Base-by-base conservation (phyloP, 2,113 vertebrate species). In the Microtus pennsylvanicus region DNA sequence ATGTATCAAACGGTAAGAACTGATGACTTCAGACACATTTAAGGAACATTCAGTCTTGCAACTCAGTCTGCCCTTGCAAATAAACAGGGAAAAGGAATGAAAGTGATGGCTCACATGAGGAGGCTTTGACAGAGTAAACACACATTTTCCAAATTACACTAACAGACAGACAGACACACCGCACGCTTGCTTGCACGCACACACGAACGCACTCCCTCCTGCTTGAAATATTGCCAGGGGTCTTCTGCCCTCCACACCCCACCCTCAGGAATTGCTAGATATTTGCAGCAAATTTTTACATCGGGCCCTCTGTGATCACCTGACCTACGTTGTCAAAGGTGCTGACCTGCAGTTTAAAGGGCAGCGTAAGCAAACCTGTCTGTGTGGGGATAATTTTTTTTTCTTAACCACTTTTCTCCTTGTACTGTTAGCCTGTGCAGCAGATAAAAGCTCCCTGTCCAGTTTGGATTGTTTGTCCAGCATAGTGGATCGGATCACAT, bases 401-500 rank as follows among this genome's bases (percentile, higher is more conserved):
- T 80, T 38, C 90, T 13, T 4, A 92, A 93, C 94, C 67, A 89
- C 45, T 93, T 95, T 96, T 96, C 65, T 92, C 50, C 42, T 91
- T 92, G 45, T 88, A 7, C 96, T 63, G 42, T 38, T 98, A 99
- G 99, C 98, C 5, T 98, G 97, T 55, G 21, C 97, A 72, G 87
- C 96, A 65, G 99, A 98, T 11, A 99, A 98, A 97, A 93, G 97
- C 33, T 97, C 97, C 16, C 98, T 99, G 30, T 99, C 99, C 97
- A 99, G 99, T 96, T 98, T 99, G 98, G 99, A 99, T 98, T 99
- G 99, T 97, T 98, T 99, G 93, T 99, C 99, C 98, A 99, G 99
- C 98, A 99, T 99, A 93, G 99, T 99, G 98, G 99, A 99, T 97
- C 98, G 99, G 1, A 99, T 99, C 94, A 99, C 99, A 89, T 98